Evolutionary conservation across 92 coral and sea anemone species (phyloP), one percentile per base, ranked within the genome.

Genomic region (Porites lobata): DNA sequence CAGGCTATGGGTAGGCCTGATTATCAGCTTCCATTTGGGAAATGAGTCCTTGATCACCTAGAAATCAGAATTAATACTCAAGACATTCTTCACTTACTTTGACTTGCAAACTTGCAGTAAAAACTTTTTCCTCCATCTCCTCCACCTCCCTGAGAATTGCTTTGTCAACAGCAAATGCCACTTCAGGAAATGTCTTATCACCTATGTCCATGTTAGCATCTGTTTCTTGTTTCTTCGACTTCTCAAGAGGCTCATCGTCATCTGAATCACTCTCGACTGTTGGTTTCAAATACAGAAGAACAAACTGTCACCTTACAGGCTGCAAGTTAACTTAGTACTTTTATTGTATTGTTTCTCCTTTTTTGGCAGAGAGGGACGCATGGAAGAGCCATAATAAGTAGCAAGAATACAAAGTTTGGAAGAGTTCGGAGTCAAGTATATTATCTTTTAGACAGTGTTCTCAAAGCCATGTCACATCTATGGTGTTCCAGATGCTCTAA

Each of bases 81-180:
- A 59, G 43, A 74, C 12, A 22, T 22, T 47, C 8, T 32, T 10
- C 2, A 17, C 86, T 77, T 66, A 93, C 99, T 96, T 96, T 96
- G 80, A 96, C 95, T 78, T 96, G 99, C 72, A 96, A 78, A 79
- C 99, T 96, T 50, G 99, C 99, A 20, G 98, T 92, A 77, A 96
- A 96, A n/a, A 96, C 98, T 81, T 96, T 95, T 77, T 96, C 99
- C 72, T 96, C 99, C 52, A 96, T 92, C 85, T 96, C 99, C 83
- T 95, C 98, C 7, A 96, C 99, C 67, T 95, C 99, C 74, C 92
- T 89, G 53, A 96, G 83, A 72, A 93, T 90, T 22, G 94, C 86
- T 69, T 95, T 96, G 88, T 95, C 91, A 52, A 94, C 95, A 17
- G 98, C 98, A 81, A 96, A 96, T 43, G 98, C 96, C 56, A 92